Conservation (phyloP, 2,113 vertebrate species). For the Lonchura striata region DNA sequence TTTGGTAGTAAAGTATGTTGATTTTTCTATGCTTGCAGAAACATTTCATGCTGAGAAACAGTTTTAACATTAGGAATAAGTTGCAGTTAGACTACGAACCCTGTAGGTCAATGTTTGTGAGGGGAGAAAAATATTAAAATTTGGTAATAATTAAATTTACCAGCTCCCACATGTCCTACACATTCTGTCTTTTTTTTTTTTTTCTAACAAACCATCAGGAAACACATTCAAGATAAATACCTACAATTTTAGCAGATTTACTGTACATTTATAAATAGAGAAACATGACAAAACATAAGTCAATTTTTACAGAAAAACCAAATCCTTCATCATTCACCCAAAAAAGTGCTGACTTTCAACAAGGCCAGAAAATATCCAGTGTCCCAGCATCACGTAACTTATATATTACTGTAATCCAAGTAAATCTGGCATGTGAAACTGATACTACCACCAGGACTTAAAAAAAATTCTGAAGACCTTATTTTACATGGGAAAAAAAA, state of each 20-base stretch:
- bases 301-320: conserved; percentile 42
- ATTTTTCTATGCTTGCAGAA: conserved; percentile 63
- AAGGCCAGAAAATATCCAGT: conserved; percentile 62
- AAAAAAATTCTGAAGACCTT: neutral
- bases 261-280: conserved; percentile 63
- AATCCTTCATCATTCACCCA: conserved; percentile 48
- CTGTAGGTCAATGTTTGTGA: conserved; percentile 39
- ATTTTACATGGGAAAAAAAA: neutral
- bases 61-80: conserved; percentile 52
- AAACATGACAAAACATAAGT: conserved; percentile 44
- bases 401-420: neutral
- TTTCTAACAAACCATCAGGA: conserved; percentile 60
- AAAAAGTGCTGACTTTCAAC: conserved; percentile 57
- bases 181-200: neutral
- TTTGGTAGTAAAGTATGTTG: conserved; percentile 61
- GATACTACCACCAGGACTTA: conserved; percentile 8
- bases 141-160: conserved; percentile 56
- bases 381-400: conserved; percentile 43
- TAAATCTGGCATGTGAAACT: conserved; percentile 13
- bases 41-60: conserved; percentile 57
- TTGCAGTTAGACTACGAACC: conserved; percentile 55
- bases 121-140: conserved; percentile 46
- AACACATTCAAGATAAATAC: conserved; percentile 60
- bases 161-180: conserved; percentile 58
- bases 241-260: conserved; percentile 59